Evolutionary conservation across 2,797 vertebrate species (phyloP), one percentile per base, ranked within the genome.

Genomic region (Scarus forsteni): DNA sequence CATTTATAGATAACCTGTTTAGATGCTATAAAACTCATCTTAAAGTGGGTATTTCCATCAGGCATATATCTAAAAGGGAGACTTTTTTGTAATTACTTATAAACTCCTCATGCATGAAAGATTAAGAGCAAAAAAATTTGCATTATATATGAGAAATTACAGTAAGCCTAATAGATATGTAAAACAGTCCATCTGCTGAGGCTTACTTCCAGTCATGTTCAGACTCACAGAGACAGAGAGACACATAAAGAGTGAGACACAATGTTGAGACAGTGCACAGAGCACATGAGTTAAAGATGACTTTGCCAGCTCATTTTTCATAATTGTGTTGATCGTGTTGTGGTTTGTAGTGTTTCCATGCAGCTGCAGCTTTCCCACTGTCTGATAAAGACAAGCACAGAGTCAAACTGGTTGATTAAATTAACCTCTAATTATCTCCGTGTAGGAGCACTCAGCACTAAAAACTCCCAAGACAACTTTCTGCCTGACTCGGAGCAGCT

Each of bases 331-430:
- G 85, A 91, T 92, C 90, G 73, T 90, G 87, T 93, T 5, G 10
- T 51, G 11, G 19, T 27, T 27, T 51, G 18, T 16, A 12, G 49
- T 19, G 19, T 11, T 10, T 11, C 11, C 11, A 34, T 16, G 18
- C 49, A 51, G 18, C 49, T 13, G 49, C 49, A 34, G 18, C 77
- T 90, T 90, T 89, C 91, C 92, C 90, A 70, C 79, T 88, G 84
- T 83, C 77, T 65, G 88, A 92, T 93, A 93, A 93, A 92, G 84
- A 13, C 80, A 85, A 76, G 88, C 92, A 88, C 88, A 84, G 88
- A 86, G 86, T 90, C 82, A 84, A 82, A 85, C 79, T 89, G 89
- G 90, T 93, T 93, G 93, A 93, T 93, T 93, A 87, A 93, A 94
- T 94, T 91, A 93, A 86, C 48, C 84, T 34, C 73, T 83, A 76